Evolutionary conservation across 2,113 vertebrate genomes (phyloP), one percentile per base, ranked within the genome.

Genomic region (Entelurus aequoreus): DNA sequence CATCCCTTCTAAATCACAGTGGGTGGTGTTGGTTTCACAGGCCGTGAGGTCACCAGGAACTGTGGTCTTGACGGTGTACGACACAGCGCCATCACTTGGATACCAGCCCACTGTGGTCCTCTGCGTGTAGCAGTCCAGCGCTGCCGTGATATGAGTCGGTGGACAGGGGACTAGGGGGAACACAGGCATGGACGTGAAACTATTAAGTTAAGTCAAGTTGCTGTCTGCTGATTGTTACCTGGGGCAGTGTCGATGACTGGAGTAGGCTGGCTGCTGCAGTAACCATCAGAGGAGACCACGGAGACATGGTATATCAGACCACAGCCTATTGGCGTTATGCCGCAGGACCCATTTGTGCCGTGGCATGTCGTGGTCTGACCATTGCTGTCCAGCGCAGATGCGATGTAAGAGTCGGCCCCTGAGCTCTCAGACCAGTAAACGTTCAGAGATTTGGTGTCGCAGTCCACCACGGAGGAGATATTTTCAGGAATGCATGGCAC

Each of bases 401-500:
- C 88, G 0, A 76, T 79, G 75, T 92, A 91, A 15, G 75, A 84
- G 36, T 88, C 79, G 1, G 87, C 88, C 10, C 89, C 90, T 0
- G 40, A 4, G n/a, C 86, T 86, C 55, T 79, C 55, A 1, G 72
- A 67, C 91, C 91, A 93, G 42, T 69, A 86, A 46, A 90, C 66
- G 0, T 35, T 60, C 77, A 91, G 75, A 54, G 57, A 19, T 7
- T 80, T 85, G 16, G 50, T 38, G 6, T 71, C 16, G 37, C 91
- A 92, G 62, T 77, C 52, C 46, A 91, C 53, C 51, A 35, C 15
- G 2, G 82, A 50, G 2, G 68, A 63, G 60, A 84, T 5, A 12
- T 78, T 75, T 37, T 38, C 74, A 8, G 91, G 87, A 5, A 70
- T 77, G 64, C 91, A 92, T 0, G 91, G 91, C 6, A 75, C 91